Percentiles rank a stretch among this genome's conserved stretches.
Conservation (phyloP, 2,888 invertebrate species). For the Plebejus argus region DNA sequence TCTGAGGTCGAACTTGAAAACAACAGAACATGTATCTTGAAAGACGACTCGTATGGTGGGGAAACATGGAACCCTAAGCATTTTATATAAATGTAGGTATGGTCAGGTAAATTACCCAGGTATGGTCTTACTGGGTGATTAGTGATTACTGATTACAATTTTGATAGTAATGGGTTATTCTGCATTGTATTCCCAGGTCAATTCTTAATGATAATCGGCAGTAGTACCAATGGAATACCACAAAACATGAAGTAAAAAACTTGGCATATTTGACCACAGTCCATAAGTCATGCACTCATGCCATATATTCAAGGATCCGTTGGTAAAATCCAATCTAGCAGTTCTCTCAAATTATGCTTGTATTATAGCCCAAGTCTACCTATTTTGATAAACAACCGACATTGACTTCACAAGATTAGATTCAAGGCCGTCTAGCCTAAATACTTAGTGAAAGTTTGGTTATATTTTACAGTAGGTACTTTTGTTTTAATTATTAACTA, state of each 20-base stretch:
- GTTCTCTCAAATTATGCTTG: not conserved
- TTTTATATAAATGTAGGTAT: not conserved
- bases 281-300: not conserved
- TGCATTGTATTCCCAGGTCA: not conserved
- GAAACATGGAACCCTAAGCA: too few species aligned
- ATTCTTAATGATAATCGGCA: not conserved
- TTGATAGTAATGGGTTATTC: not conserved
- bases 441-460: constrained; percentile 66
- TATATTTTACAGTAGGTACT: constrained; percentile 47
- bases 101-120: not conserved
- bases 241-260: not conserved
- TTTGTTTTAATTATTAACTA: not conserved
- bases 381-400: constrained; percentile 69
- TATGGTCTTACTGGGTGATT: too few species aligned
- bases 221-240: not conserved
- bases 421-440: constrained; percentile 75
- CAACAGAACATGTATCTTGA: too few species aligned
- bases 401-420: constrained; percentile 78
- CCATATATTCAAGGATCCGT: not conserved
- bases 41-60: too few species aligned
- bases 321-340: not conserved
- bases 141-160: too few species aligned
- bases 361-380: constrained; percentile 35
- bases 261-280: not conserved
- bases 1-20: too few species aligned